Conservation (phyloP, 2,113 vertebrate species). For the Sakesphorus luctuosus region DNA sequence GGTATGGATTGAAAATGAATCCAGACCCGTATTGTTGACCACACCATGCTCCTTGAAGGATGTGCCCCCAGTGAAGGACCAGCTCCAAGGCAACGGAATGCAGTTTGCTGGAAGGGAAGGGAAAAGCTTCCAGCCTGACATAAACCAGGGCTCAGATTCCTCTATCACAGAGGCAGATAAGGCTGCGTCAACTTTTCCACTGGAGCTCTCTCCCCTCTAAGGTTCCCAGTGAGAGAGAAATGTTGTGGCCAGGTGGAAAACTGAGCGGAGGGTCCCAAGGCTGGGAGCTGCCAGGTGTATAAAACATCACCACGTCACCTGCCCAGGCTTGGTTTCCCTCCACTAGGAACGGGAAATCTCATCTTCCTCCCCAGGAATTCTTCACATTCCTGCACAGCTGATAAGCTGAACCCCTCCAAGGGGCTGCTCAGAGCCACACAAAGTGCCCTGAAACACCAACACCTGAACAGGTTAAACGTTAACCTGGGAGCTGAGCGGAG, state of each 20-base stretch:
- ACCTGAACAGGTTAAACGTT: not conserved
- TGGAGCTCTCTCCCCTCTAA: not conserved
- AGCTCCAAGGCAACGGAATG: not conserved
- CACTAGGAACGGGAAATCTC: not conserved
- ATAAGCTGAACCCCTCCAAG: not conserved
- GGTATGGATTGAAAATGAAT: not conserved
- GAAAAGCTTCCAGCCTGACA: slow-evolving; percentile 36
- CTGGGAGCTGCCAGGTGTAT: not conserved
- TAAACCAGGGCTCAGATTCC: slow-evolving; percentile 50
- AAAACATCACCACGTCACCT: not conserved
- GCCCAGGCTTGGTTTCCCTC: not conserved
- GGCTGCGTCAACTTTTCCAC: slow-evolving; percentile 60
- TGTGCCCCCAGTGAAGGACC: not conserved
- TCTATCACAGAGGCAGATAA: slow-evolving; percentile 21
- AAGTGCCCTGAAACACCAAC: not conserved
- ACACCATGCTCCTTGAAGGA: not conserved
- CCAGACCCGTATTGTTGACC: not conserved
- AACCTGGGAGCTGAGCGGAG: not conserved
- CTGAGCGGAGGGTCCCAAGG: not conserved
- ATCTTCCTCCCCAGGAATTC: not conserved
- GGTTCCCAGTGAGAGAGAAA: not conserved
- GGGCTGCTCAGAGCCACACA: not conserved
- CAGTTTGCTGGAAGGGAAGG: not conserved
- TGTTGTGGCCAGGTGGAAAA: slow-evolving; percentile 20
- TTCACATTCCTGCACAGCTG: not conserved